A percentile compares a stretch with the other conserved stretches of the same genome.
phyloP scores from a whole-genome alignment of 2,113 vertebrate species.

The Sialia sialis region DNA sequence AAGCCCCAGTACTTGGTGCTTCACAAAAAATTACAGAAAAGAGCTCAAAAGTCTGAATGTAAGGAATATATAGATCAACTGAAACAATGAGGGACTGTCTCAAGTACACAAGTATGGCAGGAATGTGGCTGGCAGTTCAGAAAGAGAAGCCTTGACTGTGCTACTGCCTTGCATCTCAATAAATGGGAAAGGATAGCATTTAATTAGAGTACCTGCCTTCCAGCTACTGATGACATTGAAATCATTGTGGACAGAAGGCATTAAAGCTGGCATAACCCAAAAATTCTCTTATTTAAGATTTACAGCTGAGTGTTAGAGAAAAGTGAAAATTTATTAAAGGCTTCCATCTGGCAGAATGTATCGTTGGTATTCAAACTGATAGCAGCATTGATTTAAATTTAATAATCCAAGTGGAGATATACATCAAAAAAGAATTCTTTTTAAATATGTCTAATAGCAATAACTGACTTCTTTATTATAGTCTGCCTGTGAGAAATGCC shows the following conservation, averaged over 20 bases:
- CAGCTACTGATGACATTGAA: conserved; percentile 70
- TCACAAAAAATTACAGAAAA: not conserved
- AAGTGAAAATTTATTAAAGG: conserved; percentile 73
- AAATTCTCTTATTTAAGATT: conserved; percentile 71
- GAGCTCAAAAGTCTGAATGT: not conserved
- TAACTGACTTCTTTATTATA: conserved; percentile 76
- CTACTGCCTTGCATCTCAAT: not conserved
- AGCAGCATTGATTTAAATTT: conserved; percentile 75
- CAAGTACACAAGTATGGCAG: not conserved
- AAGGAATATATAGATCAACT: not conserved
- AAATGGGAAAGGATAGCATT: conserved; percentile 38
- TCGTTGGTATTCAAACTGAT: conserved; percentile 76
- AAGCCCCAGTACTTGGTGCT: not conserved
- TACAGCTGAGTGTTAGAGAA: conserved; percentile 65
- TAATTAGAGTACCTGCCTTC: conserved; percentile 67
- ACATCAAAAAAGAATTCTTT: conserved; percentile 71
- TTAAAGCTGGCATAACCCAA: conserved; percentile 54
- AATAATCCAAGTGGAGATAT: conserved; percentile 69
- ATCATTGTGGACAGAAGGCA: conserved; percentile 61
- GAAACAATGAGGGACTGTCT: conserved; percentile 4
- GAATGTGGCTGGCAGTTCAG: conserved; percentile 16
- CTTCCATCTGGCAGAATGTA: conserved; percentile 73
- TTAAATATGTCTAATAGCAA: conserved; percentile 74
- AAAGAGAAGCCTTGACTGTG: not conserved
- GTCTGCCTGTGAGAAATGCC: conserved; percentile 64